Percentiles rank a stretch among this genome's conserved stretches.
Conservation (phyloP, 2,888 invertebrate genomes). For the Pycnomerus fuliginosus region DNA sequence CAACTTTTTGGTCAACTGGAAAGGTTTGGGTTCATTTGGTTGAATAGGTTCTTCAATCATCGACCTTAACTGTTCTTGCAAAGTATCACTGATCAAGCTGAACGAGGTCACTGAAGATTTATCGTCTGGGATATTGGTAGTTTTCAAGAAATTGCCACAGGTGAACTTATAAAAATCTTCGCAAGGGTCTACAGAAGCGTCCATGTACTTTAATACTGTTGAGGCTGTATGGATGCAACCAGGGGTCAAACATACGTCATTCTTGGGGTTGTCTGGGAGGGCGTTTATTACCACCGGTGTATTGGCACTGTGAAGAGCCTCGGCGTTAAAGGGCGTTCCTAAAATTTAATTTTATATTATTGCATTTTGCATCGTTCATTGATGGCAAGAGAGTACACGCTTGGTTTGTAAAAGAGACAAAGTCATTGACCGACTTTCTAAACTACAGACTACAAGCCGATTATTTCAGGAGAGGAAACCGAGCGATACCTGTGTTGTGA, state of each 20-base stretch:
- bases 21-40: constrained; percentile 66
- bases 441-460: constrained; percentile 6
- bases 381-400: not conserved
- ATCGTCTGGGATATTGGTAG: constrained; percentile 76
- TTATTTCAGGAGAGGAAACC: constrained; percentile 2
- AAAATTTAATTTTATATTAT: constrained; percentile 20
- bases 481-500: too few species aligned
- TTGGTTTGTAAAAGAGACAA: not conserved
- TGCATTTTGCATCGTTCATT: constrained; percentile 3
- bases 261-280: constrained; percentile 34
- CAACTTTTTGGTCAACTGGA: constrained; percentile 75
- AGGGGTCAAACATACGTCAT: constrained; percentile 66
- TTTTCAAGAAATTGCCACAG: constrained; percentile 73
- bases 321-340: constrained; percentile 41
- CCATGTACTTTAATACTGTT: constrained; percentile 69
- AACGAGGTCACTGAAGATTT: constrained; percentile 77
- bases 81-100: constrained; percentile 71
- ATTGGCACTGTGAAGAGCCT: constrained; percentile 38
- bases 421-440: constrained; percentile 33
- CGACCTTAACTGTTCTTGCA: constrained; percentile 70
- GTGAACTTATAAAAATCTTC: constrained; percentile 82
- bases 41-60: constrained; percentile 67
- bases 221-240: constrained; percentile 84
- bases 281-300: constrained; percentile 32
- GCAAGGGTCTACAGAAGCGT: constrained; percentile 70